These are phyloP conservation scores for Ligdia adustata DNA, from an alignment of 2,888 invertebrate species.

Conservation along the genomic window DNA sequence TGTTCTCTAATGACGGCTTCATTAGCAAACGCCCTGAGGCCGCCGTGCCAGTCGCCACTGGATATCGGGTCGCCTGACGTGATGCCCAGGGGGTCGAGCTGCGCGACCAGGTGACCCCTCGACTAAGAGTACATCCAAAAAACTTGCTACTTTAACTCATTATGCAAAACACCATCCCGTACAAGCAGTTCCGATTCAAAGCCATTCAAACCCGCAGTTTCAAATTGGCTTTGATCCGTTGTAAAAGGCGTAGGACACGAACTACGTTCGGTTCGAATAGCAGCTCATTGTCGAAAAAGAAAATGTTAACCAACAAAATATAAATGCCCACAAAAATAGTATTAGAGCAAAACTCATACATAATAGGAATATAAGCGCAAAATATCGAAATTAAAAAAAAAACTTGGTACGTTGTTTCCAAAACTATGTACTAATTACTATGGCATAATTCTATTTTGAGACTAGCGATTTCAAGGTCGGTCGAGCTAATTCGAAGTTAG, in stretches of 20 bases:
- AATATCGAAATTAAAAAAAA: slow-evolving; percentile 20
- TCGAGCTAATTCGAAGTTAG: slow-evolving; percentile 57
- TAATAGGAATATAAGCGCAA: slow-evolving; percentile 34
- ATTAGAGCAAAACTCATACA: slow-evolving; percentile 22
- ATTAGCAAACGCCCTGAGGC: slow-evolving; percentile 78
- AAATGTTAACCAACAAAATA: slow-evolving; percentile 21
- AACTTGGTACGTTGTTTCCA: slow-evolving; percentile 8
- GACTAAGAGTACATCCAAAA: slow-evolving; percentile 87
- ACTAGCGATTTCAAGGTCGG: slow-evolving; percentile 76
- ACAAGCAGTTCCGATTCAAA: slow-evolving; percentile 6
- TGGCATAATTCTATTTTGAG: slow-evolving; percentile 57
- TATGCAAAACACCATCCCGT: slow-evolving; percentile 20
- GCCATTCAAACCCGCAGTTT: neutral
- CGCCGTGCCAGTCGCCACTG: slow-evolving; percentile 78
- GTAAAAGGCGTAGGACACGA: slow-evolving; percentile 4
- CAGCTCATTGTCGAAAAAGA: slow-evolving; percentile 9
- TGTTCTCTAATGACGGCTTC: slow-evolving; percentile 81
- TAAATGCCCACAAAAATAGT: slow-evolving; percentile 14
- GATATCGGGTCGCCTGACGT: slow-evolving; percentile 86
- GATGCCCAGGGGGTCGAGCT: slow-evolving; percentile 96
- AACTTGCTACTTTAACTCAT: slow-evolving; percentile 40
- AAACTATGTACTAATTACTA: slow-evolving; percentile 24
- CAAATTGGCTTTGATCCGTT: neutral
- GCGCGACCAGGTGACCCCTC: slow-evolving; percentile 96
- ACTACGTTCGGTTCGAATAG: neutral